phyloP scores from a whole-genome alignment of 2,888 invertebrate species.

The Pseudococcus jackbeardsleyi region DNA sequence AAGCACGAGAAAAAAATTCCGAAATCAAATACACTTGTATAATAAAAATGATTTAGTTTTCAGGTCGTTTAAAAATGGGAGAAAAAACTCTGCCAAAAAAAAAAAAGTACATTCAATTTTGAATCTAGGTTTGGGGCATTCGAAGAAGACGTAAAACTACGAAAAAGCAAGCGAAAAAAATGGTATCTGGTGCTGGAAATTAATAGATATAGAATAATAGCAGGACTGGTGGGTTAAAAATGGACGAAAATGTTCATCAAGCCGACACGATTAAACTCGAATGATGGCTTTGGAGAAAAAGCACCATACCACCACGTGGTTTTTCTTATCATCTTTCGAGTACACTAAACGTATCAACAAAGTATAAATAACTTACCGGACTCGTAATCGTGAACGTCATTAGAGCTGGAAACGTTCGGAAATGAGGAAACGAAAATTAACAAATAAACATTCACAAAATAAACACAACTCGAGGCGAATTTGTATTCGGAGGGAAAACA shows the following conservation, averaged over 20 bases:
- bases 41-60: slow-evolving; percentile 31
- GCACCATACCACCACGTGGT: background rate
- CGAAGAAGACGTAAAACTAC: background rate
- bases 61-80: background rate
- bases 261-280: background rate
- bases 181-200: background rate
- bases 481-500: background rate
- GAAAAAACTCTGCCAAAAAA: background rate
- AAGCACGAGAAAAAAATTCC: background rate
- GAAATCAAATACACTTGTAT: slow-evolving; percentile 36
- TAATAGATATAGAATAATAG: background rate
- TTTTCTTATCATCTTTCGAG: slow-evolving; percentile 26
- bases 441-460: slow-evolving; percentile 50
- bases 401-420: slow-evolving; percentile 3
- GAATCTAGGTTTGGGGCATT: background rate
- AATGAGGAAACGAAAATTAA: slow-evolving; percentile 36
- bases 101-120: background rate
- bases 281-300: background rate
- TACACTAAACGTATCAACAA: slow-evolving; percentile 45
- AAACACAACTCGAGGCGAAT: slow-evolving; percentile 10
- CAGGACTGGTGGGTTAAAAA: background rate
- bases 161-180: background rate
- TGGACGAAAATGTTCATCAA: background rate
- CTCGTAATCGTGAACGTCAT: slow-evolving; percentile 39
- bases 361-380: slow-evolving; percentile 42